phyloP scores from a whole-genome alignment of 2,888 invertebrate species.

The Prionchulus punctatus region DNA sequence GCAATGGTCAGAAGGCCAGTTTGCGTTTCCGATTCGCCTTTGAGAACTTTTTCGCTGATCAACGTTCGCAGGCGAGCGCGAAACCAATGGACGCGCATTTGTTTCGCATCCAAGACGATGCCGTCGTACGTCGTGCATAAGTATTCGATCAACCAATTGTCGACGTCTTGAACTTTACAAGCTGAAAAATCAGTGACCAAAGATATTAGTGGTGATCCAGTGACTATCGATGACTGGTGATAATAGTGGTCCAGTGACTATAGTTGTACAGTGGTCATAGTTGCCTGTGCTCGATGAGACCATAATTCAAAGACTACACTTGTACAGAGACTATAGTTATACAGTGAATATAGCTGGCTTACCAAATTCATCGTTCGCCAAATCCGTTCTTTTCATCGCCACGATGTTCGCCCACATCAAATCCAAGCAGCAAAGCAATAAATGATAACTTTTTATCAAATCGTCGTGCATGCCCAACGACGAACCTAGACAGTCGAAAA shows the following conservation, averaged over 20 bases:
- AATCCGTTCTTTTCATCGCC: too few species aligned
- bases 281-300: too few species aligned
- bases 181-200: too few species aligned
- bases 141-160: constrained; percentile 36
- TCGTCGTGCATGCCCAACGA: constrained; percentile 73
- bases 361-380: too few species aligned
- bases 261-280: too few species aligned
- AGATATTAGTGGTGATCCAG: too few species aligned
- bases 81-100: constrained; percentile 73
- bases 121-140: constrained; percentile 67
- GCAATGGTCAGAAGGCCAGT: constrained; percentile 23
- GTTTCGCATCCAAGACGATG: constrained; percentile 67
- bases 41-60: not conserved
- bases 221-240: too few species aligned
- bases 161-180: not conserved
- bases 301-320: too few species aligned
- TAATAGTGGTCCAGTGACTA: too few species aligned
- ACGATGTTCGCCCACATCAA: constrained; percentile 71
- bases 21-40: not conserved
- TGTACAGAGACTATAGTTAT: too few species aligned
- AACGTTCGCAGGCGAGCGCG: constrained; percentile 38
- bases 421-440: constrained; percentile 76
- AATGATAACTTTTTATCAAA: constrained; percentile 78
- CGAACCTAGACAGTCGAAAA: constrained; percentile 48
- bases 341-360: too few species aligned